A percentile compares a stretch with the other conserved stretches of the same genome.
Conservation (phyloP, 1,140 invertebrate species). For the Paralvinella palmiformis region DNA sequence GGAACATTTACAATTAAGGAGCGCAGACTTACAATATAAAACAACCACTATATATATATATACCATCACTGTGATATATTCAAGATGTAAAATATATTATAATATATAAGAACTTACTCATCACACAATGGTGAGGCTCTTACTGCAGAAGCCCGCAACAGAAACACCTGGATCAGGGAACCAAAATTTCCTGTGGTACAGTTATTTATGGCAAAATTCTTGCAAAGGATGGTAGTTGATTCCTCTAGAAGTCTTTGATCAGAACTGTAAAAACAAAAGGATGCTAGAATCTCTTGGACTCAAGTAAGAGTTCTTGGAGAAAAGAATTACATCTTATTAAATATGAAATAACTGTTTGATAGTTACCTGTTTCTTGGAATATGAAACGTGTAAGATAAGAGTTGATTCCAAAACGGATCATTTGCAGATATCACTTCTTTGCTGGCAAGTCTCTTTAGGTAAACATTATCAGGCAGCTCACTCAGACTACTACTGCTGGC, state of each 20-base stretch:
- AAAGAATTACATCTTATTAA: neutral
- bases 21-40: too few species aligned
- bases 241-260: slow-evolving; percentile 76
- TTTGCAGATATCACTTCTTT: slow-evolving; percentile 73
- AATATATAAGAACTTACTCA: too few species aligned
- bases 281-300: neutral
- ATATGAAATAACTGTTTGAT: neutral
- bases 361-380: slow-evolving; percentile 16
- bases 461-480: slow-evolving; percentile 75
- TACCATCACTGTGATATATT: too few species aligned
- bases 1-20: too few species aligned
- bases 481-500: slow-evolving; percentile 73
- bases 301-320: neutral
- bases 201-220: slow-evolving; percentile 63
- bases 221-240: slow-evolving; percentile 55
- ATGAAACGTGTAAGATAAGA: slow-evolving; percentile 84
- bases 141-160: slow-evolving; percentile 70
- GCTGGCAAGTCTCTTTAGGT: slow-evolving; percentile 70
- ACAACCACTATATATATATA: too few species aligned
- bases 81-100: too few species aligned
- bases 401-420: slow-evolving; percentile 88
- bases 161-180: slow-evolving; percentile 75
- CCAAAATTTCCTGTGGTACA: slow-evolving; percentile 78
- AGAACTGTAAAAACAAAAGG: slow-evolving; percentile 54
- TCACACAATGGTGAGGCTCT: slow-evolving; percentile 75